A percentile compares a stretch with the other conserved stretches of the same genome.
Conservation (phyloP, 1,140 invertebrate species). For the Lasaia peninsularis region DNA sequence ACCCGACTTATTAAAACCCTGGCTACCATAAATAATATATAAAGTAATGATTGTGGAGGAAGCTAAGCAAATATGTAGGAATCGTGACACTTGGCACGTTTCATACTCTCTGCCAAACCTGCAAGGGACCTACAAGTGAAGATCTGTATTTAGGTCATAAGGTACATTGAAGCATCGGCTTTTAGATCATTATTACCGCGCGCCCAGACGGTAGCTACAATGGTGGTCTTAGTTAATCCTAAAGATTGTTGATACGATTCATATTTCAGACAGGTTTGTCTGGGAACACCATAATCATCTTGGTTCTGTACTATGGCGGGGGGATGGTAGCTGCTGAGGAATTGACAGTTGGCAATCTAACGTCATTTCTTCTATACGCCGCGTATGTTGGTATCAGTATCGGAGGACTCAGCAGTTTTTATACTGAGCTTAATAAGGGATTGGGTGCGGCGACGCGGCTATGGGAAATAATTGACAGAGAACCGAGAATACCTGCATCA, state of each 20-base stretch:
- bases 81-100: too few species aligned
- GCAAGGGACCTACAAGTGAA: too few species aligned
- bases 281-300: slow-evolving; percentile 94
- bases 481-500: slow-evolving; percentile 84
- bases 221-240: too few species aligned
- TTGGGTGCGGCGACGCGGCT: slow-evolving; percentile 92
- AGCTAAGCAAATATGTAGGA: too few species aligned
- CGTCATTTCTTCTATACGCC: slow-evolving; percentile 94
- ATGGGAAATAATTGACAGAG: slow-evolving; percentile 92
- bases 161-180: too few species aligned
- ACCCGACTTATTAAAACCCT: too few species aligned
- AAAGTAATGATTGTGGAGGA: too few species aligned
- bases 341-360: slow-evolving; percentile 93
- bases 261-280: slow-evolving; percentile 91
- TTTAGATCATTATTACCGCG: too few species aligned
- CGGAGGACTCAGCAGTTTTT: slow-evolving; percentile 91
- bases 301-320: slow-evolving; percentile 96
- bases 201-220: too few species aligned
- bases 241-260: not conserved
- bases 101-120: too few species aligned
- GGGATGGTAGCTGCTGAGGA: slow-evolving; percentile 88
- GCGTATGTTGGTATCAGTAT: slow-evolving; percentile 95
- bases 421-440: slow-evolving; percentile 95
- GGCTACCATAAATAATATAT: too few species aligned
- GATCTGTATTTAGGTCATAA: too few species aligned